Conservation (phyloP, 2,888 invertebrate genomes). For the Chydorus sphaericus region DNA sequence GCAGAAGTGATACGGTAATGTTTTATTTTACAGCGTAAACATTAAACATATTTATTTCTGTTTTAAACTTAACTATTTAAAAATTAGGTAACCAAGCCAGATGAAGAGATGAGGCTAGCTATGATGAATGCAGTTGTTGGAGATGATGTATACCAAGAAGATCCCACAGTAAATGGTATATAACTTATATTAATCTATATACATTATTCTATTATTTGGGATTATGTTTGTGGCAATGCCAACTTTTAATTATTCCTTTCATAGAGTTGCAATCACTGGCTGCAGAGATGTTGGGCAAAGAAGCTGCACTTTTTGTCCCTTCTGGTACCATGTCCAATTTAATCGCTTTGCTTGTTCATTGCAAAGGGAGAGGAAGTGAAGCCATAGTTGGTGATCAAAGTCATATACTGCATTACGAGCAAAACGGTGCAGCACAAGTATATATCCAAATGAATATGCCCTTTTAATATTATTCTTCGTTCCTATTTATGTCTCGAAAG, state of each 20-base stretch:
- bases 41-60: too few relatives aligned
- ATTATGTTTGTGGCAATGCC: neutral
- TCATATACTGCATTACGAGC: conserved; percentile 78
- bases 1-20: too few relatives aligned
- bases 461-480: neutral
- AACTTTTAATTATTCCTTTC: conserved; percentile 14
- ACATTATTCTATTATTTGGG: too few relatives aligned
- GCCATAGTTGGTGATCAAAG: conserved; percentile 68
- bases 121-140: conserved; percentile 77
- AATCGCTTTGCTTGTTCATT: conserved; percentile 85
- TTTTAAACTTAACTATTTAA: too few relatives aligned
- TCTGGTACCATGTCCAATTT: conserved; percentile 94
- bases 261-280: conserved; percentile 56
- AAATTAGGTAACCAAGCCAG: conserved; percentile 74
- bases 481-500: too few relatives aligned
- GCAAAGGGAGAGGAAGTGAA: conserved; percentile 69
- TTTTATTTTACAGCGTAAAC: too few relatives aligned
- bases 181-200: too few relatives aligned
- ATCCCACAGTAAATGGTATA: conserved; percentile 68
- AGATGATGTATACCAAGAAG: conserved; percentile 84
- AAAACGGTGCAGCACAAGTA: conserved; percentile 53
- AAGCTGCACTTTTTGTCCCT: conserved; percentile 73
- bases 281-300: conserved; percentile 67
- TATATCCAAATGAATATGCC: too few relatives aligned
- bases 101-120: conserved; percentile 64